Evolutionary conservation across 2,797 vertebrate species (phyloP), one percentile per base, ranked within the genome.

Genomic region (Parauchenoglanis punctatus): DNA sequence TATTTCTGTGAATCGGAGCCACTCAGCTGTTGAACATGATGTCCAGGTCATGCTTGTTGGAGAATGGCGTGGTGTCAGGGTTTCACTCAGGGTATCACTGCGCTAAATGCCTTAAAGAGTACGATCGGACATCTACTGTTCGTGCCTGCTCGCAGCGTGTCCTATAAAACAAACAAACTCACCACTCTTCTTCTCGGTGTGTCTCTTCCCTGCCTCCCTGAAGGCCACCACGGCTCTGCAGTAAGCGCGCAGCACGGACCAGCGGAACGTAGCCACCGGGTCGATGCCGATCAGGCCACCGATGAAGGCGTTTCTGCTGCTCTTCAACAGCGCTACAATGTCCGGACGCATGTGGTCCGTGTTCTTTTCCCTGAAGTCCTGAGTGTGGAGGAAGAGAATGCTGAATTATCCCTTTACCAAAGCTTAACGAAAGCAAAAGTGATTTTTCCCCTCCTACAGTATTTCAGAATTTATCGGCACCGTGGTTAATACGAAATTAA

Each of bases 351-450:
- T 99, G 92, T 99, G 99, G 90, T 99, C 99, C 0, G 98, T 99
- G 94, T 99, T 99, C 95, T 99, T 99, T 95, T 99, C 98, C 77
- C 99, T 95, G 93, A 99, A 99, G 93, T 99, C 99, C 98, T 99
- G 40, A 75, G n/a, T 17, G 77, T 54, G 46, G 52, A 83, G 31
- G 70, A 28, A 84, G 44, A 49, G 49, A 49, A 10, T 5, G 28
- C 18, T 31, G 23, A 58, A 59, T 28, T 18, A 49, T 28, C 44
- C 25, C 12, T 15, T 80, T 59, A 40, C 23, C n/a, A 28, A 28
- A 13, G 31, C 11, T 35, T 40, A 77, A 76, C 11, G 25, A 77
- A 56, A 35, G n/a, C n/a, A 20, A 54, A 77, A 31, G 77, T 40
- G 28, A 40, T 80, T 59, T 59, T 2, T 40, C 40, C 3, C 25